Evolutionary conservation across 2,888 invertebrate genomes (phyloP), one percentile per base, ranked within the genome.

Genomic region (Tyria jacobaeae): DNA sequence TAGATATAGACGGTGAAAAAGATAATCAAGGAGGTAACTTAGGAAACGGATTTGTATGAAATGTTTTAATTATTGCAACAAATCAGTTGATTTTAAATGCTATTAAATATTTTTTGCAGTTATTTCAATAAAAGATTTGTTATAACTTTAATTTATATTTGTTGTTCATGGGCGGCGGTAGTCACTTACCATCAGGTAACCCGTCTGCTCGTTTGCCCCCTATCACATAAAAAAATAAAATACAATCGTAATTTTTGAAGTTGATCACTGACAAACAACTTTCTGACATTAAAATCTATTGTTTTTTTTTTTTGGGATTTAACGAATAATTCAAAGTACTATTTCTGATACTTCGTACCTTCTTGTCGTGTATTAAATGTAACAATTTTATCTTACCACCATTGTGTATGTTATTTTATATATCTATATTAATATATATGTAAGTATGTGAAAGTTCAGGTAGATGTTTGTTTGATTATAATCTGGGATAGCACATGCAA

Each of bases 241-340:
- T 69, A 67, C 49, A 64, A 71, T 70, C 62, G 53, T 68, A 63
- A 73, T 71, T 41, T 69, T 63, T 58, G 39, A 54, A 67, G 37
- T 69, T 71, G 66, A 74, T 74, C 63, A 68, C 66, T 65, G 62
- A 73, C 52, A 62, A 63, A 69, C 56, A 65, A 62, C 66, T 69
- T 58, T 57, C 39, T 27, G 58, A 64, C 39, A 67, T 60, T 64
- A 69, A 62, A 71, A n/a, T n/a, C n/a, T n/a, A n/a, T n/a, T n/a
- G n/a, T n/a, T n/a, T n/a, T n/a, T n/a, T n/a, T n/a, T 68, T 17
- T 54, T 48, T 47, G 34, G 17, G 39, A 52, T 48, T 41, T 37
- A 5, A 27, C 17, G 12, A 57, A 37, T 27, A 24, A 57, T 25
- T 17, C 14, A 25, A 56, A 56, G 54, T 56, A 15, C 34, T 14